phyloP scores from a whole-genome alignment of 1,140 invertebrate genomes.

The Oncopeltus fasciatus region DNA sequence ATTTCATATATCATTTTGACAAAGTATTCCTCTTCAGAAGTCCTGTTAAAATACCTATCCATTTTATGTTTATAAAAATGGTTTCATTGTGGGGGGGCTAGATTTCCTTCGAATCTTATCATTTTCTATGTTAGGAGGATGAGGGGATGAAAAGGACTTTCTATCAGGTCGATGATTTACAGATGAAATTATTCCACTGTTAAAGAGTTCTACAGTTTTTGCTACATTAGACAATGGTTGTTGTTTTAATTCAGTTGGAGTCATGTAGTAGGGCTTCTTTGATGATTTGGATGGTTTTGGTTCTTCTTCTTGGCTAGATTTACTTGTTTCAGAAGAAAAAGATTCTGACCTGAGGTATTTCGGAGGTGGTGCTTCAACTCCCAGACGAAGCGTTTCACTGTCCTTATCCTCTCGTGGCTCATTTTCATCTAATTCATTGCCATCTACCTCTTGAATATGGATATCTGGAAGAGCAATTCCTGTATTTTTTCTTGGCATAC shows the following conservation, averaged over 20 bases:
- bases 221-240: constrained; percentile 12
- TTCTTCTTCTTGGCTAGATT: not conserved
- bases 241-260: not conserved
- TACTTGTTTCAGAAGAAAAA: not conserved
- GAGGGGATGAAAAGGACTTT: constrained; percentile 20
- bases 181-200: constrained; percentile 7
- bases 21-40: no score
- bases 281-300: not conserved
- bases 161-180: constrained; percentile 14
- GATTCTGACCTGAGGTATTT: constrained; percentile 15
- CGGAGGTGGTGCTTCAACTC: not conserved
- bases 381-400: not conserved
- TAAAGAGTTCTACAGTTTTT: constrained; percentile 15
- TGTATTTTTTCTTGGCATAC: constrained; percentile 32
- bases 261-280: not conserved
- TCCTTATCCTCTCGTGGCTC: not conserved
- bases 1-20: no score
- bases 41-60: no score
- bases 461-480: not conserved
- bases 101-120: constrained; percentile 21
- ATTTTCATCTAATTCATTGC: not conserved
- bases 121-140: not conserved
- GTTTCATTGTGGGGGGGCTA: constrained; percentile 21
- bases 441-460: not conserved
- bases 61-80: constrained; percentile 13